Base-by-base conservation (phyloP, 2,113 vertebrate species). In the Epinephelus cyanopodus region DNA sequence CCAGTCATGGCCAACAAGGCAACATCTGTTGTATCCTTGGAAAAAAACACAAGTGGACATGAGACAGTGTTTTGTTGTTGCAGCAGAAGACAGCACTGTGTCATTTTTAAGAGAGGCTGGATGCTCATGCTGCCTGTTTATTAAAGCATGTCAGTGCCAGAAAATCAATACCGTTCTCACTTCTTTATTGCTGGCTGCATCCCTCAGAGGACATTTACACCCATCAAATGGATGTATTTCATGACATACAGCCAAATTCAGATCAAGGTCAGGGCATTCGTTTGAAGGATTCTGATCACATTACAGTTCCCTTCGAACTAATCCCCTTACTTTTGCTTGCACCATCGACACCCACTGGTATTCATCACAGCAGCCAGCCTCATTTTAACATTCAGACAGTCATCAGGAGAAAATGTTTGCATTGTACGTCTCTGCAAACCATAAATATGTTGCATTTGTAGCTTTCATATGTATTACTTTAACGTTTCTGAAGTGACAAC, bases 1-100 rank as follows among this genome's bases (percentile, higher is more conserved):
- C 98, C 98, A 99, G 95, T 98, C 98, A 5, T 99, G 98, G 77
- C 98, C 98, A 86, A 99, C 96, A 60, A 99, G 94, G 90, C 97
- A 97, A 90, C 98, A 99, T 92, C 97, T 97, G 95, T 96, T 99
- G 90, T 99, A 99, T 52, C 98, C 98, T 99, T 88, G 65, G 86
- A 88, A 86, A 78, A 75, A 52, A 60, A 83, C 72, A 52, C 52
- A 89, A 50, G 71, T 1, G 5, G 5, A 63, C 8, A 65, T 33
- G 7, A 80, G 53, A 52, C 14, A 4, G 14, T 14, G 33, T n/a
- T 27, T 67, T 62, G 62, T 70, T 54, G 15, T 33, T 47, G 15
- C 47, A 23, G 48, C 1, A 17, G 50, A 70, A 23, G n/a, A 47
- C 21, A 60, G 12, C 8, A n/a, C 3, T 9, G 12, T 39, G 54